Percentiles rank a stretch among this genome's conserved stretches.
Conservation (phyloP, 2,888 invertebrate genomes). For the Heliconius aoede region DNA sequence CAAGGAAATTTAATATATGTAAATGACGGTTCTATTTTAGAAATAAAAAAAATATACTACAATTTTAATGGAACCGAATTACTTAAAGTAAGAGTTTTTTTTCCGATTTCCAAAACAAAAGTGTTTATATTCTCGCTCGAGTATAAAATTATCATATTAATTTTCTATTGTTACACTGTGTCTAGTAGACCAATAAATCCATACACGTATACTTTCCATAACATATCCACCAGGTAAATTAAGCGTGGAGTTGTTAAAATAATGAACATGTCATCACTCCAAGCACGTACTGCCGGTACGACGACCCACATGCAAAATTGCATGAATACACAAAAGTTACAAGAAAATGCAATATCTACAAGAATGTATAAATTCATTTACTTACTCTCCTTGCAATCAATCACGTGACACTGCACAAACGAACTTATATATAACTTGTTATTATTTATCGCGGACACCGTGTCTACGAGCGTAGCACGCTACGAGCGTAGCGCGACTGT, state of each 20-base stretch:
- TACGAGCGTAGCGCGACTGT: constrained; percentile 69
- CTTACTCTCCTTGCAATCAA: constrained; percentile 36
- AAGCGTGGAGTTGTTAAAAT: constrained; percentile 22
- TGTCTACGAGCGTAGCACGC: constrained; percentile 69
- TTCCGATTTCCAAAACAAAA: not conserved
- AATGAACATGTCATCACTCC: constrained; percentile 34
- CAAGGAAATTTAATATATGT: constrained; percentile 19
- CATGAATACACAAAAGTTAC: not conserved
- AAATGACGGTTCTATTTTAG: constrained; percentile 6
- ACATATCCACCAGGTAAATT: constrained; percentile 1
- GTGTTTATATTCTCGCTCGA: too few species aligned
- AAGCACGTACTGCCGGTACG: constrained; percentile 25
- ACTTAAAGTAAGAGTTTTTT: not conserved
- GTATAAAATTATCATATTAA: not conserved
- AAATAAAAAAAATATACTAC: not conserved
- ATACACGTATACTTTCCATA: not conserved
- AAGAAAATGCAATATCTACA: not conserved
- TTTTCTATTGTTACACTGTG: not conserved
- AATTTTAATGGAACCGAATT: not conserved
- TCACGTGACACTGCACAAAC: constrained; percentile 46
- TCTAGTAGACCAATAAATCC: not conserved
- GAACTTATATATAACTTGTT: constrained; percentile 46
- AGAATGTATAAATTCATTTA: constrained; percentile 10
- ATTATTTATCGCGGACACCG: constrained; percentile 40
- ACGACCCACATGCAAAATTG: constrained; percentile 16